Evolutionary conservation across 2,888 invertebrate genomes (phyloP).

Genomic region (Acanthococcus lagerstroemiae): DNA sequence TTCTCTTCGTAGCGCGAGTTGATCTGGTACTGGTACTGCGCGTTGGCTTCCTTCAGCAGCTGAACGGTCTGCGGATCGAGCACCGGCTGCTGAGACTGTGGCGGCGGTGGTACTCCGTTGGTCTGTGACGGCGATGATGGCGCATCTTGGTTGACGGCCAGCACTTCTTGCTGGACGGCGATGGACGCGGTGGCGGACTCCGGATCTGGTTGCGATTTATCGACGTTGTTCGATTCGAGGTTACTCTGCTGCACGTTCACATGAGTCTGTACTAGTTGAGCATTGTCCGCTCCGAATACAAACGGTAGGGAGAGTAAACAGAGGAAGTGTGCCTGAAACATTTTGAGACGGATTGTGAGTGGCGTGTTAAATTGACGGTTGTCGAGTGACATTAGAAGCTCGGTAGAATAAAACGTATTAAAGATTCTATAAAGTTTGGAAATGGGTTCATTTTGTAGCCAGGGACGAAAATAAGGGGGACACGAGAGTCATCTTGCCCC

Average conservation of each 20-base stretch:
- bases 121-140: neutral
- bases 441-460: too few species aligned
- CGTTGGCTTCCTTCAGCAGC: slow-evolving; percentile 25
- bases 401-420: too few species aligned
- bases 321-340: neutral
- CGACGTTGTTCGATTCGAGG: neutral
- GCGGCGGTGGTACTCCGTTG: neutral
- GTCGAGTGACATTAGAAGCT: too few species aligned
- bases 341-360: too few species aligned
- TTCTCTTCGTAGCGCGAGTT: slow-evolving; percentile 31
- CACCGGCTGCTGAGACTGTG: neutral
- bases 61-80: slow-evolving; percentile 9
- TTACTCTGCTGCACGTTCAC: slow-evolving; percentile 9
- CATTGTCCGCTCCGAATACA: neutral
- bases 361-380: too few species aligned
- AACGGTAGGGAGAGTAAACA: neutral
- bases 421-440: too few species aligned
- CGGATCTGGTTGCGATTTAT: neutral
- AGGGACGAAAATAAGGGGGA: too few species aligned
- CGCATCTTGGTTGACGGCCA: slow-evolving; percentile 6
- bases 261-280: slow-evolving; percentile 11
- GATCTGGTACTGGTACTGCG: slow-evolving; percentile 29
- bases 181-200: neutral
- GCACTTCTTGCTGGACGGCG: slow-evolving; percentile 6
- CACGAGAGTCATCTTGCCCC: too few species aligned